A percentile compares a stretch with the other conserved stretches of the same genome.
Conservation (phyloP, 1,140 invertebrate genomes). For the Leptonema lineaticorne region DNA sequence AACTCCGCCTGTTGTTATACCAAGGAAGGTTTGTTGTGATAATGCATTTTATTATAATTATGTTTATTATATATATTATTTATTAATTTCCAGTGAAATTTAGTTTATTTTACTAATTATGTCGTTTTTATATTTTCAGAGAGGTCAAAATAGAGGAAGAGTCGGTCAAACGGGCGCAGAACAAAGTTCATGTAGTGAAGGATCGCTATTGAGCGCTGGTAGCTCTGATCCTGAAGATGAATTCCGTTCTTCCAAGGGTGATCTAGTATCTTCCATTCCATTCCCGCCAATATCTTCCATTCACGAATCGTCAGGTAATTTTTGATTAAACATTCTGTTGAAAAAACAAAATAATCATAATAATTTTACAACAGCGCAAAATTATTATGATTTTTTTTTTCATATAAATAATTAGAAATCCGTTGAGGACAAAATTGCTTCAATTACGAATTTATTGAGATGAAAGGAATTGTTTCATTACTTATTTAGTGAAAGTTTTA, state of each 20-base stretch:
- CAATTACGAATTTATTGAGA: background rate
- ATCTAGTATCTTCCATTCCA: constrained; percentile 36
- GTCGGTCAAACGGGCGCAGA: constrained; percentile 58
- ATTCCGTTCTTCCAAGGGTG: constrained; percentile 45
- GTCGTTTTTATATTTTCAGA: constrained; percentile 46
- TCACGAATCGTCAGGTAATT: constrained; percentile 48
- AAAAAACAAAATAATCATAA: background rate
- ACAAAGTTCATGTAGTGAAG: constrained; percentile 71
- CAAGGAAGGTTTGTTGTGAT: constrained; percentile 36
- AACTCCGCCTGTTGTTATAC: constrained; percentile 23
- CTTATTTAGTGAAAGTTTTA: constrained; percentile 1
- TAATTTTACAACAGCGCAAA: background rate
- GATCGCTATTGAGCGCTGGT: constrained; percentile 69
- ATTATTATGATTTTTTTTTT: background rate
- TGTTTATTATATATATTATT: background rate
- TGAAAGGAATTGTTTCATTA: background rate
- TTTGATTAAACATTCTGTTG: too few relatives aligned
- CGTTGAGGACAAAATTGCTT: too few relatives aligned
- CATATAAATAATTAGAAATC: background rate
- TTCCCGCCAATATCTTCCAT: constrained; percentile 46
- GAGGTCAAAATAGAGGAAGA: constrained; percentile 21
- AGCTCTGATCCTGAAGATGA: constrained; percentile 71
- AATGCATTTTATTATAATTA: background rate
- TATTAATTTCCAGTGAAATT: background rate
- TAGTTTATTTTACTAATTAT: background rate